Evolutionary conservation across 2,797 vertebrate genomes (phyloP).

Genomic region (Simalia tracyae): DNA sequence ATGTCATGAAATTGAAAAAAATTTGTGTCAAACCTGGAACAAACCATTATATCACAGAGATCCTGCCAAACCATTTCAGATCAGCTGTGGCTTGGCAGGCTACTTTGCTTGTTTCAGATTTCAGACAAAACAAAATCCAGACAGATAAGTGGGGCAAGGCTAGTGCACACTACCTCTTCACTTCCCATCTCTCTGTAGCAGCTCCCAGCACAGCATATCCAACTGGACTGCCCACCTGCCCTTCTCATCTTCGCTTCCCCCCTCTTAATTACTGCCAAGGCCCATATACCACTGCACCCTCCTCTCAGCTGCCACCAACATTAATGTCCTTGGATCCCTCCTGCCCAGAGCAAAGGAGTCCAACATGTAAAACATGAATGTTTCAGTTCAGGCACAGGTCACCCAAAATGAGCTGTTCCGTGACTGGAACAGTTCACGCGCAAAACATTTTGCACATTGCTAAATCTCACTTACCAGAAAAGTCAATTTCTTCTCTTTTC

Average conservation of each 20-base stretch:
- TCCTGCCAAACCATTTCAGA: not conserved
- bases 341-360: not conserved
- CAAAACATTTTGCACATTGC: not conserved
- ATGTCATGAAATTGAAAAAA: not conserved
- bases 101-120: not conserved
- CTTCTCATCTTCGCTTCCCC: not conserved
- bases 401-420: not conserved
- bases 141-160: not conserved
- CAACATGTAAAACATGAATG: not conserved
- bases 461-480: slow-evolving; percentile 81
- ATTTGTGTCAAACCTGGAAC: not conserved
- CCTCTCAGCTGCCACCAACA: not conserved
- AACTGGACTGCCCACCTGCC: not conserved
- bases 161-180: not conserved
- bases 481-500: slow-evolving; percentile 86
- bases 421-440: not conserved
- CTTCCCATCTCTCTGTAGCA: not conserved
- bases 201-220: not conserved
- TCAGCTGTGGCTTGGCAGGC: not conserved
- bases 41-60: not conserved
- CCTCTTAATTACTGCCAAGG: not conserved
- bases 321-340: not conserved
- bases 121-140: not conserved
- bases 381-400: not conserved
- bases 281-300: not conserved